Evolutionary conservation across 1,140 invertebrate species (phyloP), one percentile per base, ranked within the genome.

Genomic region (Oryzaephilus surinamensis): DNA sequence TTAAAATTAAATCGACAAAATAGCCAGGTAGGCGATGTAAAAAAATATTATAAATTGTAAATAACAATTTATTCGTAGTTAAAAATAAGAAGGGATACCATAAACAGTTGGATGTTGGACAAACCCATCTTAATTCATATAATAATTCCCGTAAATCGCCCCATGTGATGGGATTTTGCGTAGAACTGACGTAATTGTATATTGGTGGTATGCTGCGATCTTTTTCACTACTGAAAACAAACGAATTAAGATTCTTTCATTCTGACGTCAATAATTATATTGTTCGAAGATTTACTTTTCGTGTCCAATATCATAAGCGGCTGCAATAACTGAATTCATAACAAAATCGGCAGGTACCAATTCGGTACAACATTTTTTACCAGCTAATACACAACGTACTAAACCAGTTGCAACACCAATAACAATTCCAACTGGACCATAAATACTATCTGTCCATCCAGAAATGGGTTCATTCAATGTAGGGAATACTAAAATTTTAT

Each of bases 371-470:
- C 63, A 63, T 21, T 67, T 57, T 4, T 52, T 48, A 55, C 76
- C 62, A 34, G 74, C 74, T 35, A 73, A 66, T 52, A 82, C 67
- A 33, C 72, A 73, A 49, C 77, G 71, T 18, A 86, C 56, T 20
- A 87, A 51, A 30, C 84, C 84, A 52, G 74, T 71, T 16, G 72
- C 71, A 29, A 64, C 60, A 26, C 65, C 68, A 18, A 66, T 64
- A 31, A 65, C 58, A 19, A 73, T 58, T 35, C 72, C 81, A 52
- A 76, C 80, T 33, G 81, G 77, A 33, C 84, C 84, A 62, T 85
- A 85, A 32, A 79, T 69, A 63, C 87, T 89, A 59, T 90, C 84
- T 34, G 83, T 81, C 84, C 85, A 90, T 28, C 82, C 81, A 20
- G 64, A 57, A 29, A 72, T 52, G 27, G 74, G 73, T 55, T 88